Evolutionary conservation across 2,888 invertebrate species (phyloP), one percentile per base, ranked within the genome.

Genomic region (Calephelis perditalis): DNA sequence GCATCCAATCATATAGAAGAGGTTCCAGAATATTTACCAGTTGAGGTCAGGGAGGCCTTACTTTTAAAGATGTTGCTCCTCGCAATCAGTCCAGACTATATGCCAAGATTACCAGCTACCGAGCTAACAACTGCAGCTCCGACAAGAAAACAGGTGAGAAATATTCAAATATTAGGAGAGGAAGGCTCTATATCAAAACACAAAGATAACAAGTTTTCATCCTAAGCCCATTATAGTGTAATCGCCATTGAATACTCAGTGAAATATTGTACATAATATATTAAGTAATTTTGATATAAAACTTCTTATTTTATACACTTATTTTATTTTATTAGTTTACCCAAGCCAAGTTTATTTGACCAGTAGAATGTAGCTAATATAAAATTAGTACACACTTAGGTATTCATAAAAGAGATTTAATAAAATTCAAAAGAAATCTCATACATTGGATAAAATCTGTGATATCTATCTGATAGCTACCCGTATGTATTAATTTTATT

Each of bases 161-260:
- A 94, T 75, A 93, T 95, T 37, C 94, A 95, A 78, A 94, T 95
- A 69, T 83, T 95, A 43, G 94, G 94, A 0, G 94, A 95, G 71
- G 94, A 93, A 62, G 75, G 91, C 63, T 70, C 90, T 65, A 81
- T 74, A 65, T 80, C 85, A 69, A 78, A 83, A 71, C 63, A 74
- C 64, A 75, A 77, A 66, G 79, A 79, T 64, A 79, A 26, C 47
- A 49, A 49, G 15, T 49, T 49, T 49, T 15, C 73, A 75, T 76
- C 75, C 65, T 55, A 52, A 57, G 43, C 37, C 43, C 12, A 56
- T 60, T 40, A 44, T 58, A 49, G 49, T 49, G 26, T 58, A 56
- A 58, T 60, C 55, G 60, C 59, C 46, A 46, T 62, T 62, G 56
- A 58, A 62, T 60, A 64, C 59, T 62, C 43, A 60, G 57, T 49